Evolutionary conservation across 2,797 vertebrate species (phyloP).

Genomic region (Coranthus polyacanthus): DNA sequence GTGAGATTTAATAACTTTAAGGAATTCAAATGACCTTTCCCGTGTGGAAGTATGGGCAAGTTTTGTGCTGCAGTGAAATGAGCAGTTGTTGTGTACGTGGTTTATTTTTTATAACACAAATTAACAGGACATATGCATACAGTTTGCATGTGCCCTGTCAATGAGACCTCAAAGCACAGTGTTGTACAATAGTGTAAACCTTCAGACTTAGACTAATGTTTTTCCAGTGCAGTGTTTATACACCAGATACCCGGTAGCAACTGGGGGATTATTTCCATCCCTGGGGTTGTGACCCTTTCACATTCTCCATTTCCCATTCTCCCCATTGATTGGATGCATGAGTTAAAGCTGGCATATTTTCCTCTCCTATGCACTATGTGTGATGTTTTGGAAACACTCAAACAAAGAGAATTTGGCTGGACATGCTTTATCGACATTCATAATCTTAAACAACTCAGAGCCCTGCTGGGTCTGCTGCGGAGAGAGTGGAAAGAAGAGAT

Average conservation of each 20-base stretch:
- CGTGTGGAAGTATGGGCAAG: slow-evolving; percentile 20
- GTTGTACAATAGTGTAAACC: slow-evolving; percentile 70
- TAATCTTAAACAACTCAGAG: slow-evolving; percentile 61
- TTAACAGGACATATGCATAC: slow-evolving; percentile 25
- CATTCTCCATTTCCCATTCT: slow-evolving; percentile 76
- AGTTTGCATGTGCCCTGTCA: slow-evolving; percentile 44
- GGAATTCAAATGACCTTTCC: slow-evolving; percentile 50
- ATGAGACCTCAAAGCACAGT: slow-evolving; percentile 45
- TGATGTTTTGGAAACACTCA: slow-evolving; percentile 73
- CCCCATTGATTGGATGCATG: slow-evolving; percentile 73
- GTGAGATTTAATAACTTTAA: slow-evolving; percentile 63
- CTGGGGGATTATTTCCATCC: slow-evolving; percentile 75
- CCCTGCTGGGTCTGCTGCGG: slow-evolving; percentile 15
- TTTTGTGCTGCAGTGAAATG: slow-evolving; percentile 27
- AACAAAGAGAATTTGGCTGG: slow-evolving; percentile 68
- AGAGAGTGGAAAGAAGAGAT: slow-evolving; percentile 7
- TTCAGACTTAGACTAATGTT: slow-evolving; percentile 79
- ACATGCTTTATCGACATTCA: slow-evolving; percentile 60
- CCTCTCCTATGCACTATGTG: slow-evolving; percentile 44
- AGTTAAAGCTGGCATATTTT: slow-evolving; percentile 61
- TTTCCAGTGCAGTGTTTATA: slow-evolving; percentile 77
- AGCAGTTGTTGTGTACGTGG: background rate
- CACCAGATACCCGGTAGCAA: slow-evolving; percentile 79
- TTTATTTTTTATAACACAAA: slow-evolving; percentile 9
- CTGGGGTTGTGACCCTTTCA: slow-evolving; percentile 76